Conservation (phyloP, 2,888 invertebrate genomes). For the Sarcophaga caerulescens region DNA sequence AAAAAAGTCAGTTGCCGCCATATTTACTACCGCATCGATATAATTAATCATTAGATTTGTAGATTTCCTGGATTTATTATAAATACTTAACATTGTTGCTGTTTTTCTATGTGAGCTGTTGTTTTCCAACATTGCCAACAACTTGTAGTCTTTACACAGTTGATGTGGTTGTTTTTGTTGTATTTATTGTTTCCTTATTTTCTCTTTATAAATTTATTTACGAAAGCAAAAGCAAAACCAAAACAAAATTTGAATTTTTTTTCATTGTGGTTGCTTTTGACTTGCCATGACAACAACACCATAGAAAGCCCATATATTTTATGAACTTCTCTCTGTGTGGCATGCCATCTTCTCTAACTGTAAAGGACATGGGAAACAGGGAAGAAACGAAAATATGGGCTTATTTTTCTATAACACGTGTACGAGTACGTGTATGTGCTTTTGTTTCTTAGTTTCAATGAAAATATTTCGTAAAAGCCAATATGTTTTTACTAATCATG, state of each 20-base stretch:
- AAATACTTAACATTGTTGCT: conserved; percentile 73
- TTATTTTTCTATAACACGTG: background rate
- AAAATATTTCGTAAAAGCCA: conserved; percentile 10
- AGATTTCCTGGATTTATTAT: conserved; percentile 75
- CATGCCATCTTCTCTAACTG: conserved; percentile 22
- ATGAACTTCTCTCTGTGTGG: conserved; percentile 40
- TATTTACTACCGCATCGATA: conserved; percentile 66
- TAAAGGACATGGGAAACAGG: too few species aligned
- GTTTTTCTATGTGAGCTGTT: conserved; percentile 32
- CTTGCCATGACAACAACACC: conserved; percentile 46
- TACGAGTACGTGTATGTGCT: background rate
- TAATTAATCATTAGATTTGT: conserved; percentile 79
- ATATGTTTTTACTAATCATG: conserved; percentile 53
- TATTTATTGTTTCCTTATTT: background rate
- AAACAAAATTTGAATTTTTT: background rate
- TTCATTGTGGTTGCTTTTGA: conserved; percentile 25
- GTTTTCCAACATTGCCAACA: conserved; percentile 10
- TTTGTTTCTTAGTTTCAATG: background rate
- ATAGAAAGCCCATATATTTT: conserved; percentile 45
- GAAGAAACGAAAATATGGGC: conserved; percentile 32
- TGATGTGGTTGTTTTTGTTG: conserved; percentile 11
- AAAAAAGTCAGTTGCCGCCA: conserved; percentile 25
- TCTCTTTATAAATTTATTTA: background rate
- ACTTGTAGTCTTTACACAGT: too few species aligned
- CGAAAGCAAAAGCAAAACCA: background rate